These are phyloP conservation scores for Plemyria rubiginata DNA, from an alignment of 2,888 invertebrate species.

Conservation along the genomic window DNA sequence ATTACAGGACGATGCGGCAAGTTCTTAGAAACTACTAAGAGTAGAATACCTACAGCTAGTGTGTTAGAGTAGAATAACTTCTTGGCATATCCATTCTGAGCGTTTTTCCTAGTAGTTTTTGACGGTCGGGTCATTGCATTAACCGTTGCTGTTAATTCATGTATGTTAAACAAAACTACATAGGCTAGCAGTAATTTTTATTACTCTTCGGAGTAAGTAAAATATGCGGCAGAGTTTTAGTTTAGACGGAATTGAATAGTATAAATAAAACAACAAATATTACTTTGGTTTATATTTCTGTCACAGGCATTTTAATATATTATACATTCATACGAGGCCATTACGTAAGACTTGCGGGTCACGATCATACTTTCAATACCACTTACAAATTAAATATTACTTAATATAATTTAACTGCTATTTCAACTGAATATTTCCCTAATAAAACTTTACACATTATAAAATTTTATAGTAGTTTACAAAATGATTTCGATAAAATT, in stretches of 20 bases:
- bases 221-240: background rate
- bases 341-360: slow-evolving; percentile 61
- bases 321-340: slow-evolving; percentile 74
- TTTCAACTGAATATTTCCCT: slow-evolving; percentile 43
- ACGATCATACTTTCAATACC: slow-evolving; percentile 51
- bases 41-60: background rate
- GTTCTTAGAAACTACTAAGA: background rate
- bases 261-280: slow-evolving; percentile 43
- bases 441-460: slow-evolving; percentile 49
- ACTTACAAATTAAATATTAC: slow-evolving; percentile 43
- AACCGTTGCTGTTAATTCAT: too few species aligned
- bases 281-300: slow-evolving; percentile 72
- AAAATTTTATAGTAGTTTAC: slow-evolving; percentile 54
- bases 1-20: background rate
- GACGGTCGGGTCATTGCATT: too few species aligned
- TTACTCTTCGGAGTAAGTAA: too few species aligned
- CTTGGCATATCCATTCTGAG: background rate
- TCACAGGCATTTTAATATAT: slow-evolving; percentile 71
- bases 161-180: too few species aligned
- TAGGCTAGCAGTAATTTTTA: too few species aligned
- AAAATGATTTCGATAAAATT: slow-evolving; percentile 73
- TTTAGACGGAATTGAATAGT: background rate
- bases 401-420: slow-evolving; percentile 43
- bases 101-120: too few species aligned
- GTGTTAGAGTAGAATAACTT: background rate